Conservation (phyloP, 1,140 invertebrate genomes). For the Phenacoccus solenopsis region DNA sequence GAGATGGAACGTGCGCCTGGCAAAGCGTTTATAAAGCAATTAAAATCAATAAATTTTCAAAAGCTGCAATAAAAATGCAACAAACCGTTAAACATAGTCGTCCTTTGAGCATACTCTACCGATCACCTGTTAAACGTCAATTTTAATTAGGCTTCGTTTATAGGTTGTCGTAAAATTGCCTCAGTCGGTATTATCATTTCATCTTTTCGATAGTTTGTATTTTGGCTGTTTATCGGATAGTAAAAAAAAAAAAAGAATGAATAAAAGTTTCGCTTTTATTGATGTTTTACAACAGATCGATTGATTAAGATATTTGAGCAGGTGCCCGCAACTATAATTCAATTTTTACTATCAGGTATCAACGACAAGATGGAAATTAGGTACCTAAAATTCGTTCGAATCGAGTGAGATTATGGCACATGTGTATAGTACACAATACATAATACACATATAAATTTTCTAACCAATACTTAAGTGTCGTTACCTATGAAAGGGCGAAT, state of each 20-base stretch:
- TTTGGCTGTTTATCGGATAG: neutral
- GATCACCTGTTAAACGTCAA: neutral
- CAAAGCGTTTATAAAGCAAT: neutral
- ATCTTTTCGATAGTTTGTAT: neutral
- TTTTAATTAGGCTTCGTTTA: neutral
- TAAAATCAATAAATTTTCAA: neutral
- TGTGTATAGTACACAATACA: no score
- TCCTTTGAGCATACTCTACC: neutral
- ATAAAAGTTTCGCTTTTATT: no score
- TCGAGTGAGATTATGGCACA: no score
- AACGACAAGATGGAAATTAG: no score
- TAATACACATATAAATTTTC: no score
- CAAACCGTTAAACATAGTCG: neutral
- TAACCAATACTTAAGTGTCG: no score
- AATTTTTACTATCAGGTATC: no score
- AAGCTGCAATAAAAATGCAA: neutral
- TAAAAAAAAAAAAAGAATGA: neutral
- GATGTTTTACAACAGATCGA: neutral
- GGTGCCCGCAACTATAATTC: no score
- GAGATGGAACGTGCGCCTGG: neutral
- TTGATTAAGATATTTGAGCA: neutral
- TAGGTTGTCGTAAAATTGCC: neutral
- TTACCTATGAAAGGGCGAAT: no score
- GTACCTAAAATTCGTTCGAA: no score
- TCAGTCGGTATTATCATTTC: neutral